A percentile compares a stretch with the other conserved stretches of the same genome.
Conservation (phyloP, 2,113 vertebrate species). For the Apaloderma vittatum region DNA sequence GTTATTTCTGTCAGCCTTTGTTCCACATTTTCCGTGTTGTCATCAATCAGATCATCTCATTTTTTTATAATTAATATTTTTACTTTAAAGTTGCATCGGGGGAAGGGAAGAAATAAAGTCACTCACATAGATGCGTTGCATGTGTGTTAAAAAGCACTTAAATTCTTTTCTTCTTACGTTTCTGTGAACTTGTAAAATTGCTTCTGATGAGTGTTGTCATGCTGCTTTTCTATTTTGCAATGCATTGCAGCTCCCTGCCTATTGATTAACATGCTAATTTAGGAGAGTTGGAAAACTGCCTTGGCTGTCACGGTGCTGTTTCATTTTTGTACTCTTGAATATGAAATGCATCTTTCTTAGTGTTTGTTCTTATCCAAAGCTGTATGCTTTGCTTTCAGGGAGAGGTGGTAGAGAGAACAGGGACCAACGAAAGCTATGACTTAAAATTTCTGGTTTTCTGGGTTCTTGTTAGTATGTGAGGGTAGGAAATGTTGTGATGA, state of each 20-base stretch:
- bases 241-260: slow-evolving; percentile 37
- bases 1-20: slow-evolving; percentile 63
- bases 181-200: slow-evolving; percentile 30
- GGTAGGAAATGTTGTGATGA: neutral
- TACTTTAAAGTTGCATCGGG: slow-evolving; percentile 3
- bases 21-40: slow-evolving; percentile 49
- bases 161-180: neutral
- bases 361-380: neutral
- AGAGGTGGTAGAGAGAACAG: neutral
- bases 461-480: neutral
- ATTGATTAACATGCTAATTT: slow-evolving; percentile 57
- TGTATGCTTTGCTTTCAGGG: neutral
- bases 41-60: neutral
- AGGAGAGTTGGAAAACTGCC: slow-evolving; percentile 47
- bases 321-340: neutral
- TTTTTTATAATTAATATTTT: slow-evolving; percentile 34
- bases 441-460: neutral
- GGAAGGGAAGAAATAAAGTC: slow-evolving; percentile 22
- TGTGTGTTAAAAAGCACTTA: neutral
- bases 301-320: slow-evolving; percentile 12
- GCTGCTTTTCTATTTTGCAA: slow-evolving; percentile 6
- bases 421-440: neutral
- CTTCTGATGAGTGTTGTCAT: neutral
- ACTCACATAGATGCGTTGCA: neutral
- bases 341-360: neutral